Percentiles rank a stretch among this genome's conserved stretches.
Conservation (phyloP, 2,113 vertebrate species). For the Sprattus sprattus region DNA sequence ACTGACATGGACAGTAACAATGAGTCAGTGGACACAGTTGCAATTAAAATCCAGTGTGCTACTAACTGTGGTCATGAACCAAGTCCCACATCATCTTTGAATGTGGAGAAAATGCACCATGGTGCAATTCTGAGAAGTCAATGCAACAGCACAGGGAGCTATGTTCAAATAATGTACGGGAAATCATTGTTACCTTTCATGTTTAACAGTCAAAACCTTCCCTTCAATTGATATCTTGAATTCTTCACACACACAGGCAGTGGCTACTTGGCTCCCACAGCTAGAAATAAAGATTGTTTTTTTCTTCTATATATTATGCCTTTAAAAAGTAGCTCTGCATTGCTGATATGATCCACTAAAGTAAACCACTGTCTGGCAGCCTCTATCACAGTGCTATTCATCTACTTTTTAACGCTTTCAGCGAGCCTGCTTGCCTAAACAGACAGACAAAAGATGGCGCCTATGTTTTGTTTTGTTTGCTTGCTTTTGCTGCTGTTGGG, state of each 20-base stretch:
- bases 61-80: neutral
- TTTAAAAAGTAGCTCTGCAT: neutral
- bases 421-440: neutral
- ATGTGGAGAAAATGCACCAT: neutral
- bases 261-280: neutral
- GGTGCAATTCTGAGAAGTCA: neutral
- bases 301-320: neutral
- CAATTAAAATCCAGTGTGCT: constrained; percentile 14
- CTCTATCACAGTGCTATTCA: neutral
- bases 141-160: neutral
- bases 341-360: neutral
- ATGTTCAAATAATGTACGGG: neutral
- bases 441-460: neutral
- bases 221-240: neutral
- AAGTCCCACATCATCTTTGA: neutral
- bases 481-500: neutral
- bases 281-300: neutral
- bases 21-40: neutral
- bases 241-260: neutral
- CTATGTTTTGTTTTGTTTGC: neutral
- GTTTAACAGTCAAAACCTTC: neutral
- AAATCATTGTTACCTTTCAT: neutral
- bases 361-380: neutral
- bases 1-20: neutral
- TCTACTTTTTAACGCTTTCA: neutral